Evolutionary conservation across 2,113 vertebrate genomes (phyloP), one percentile per base, ranked within the genome.

Genomic region (Pterocles gutturalis): DNA sequence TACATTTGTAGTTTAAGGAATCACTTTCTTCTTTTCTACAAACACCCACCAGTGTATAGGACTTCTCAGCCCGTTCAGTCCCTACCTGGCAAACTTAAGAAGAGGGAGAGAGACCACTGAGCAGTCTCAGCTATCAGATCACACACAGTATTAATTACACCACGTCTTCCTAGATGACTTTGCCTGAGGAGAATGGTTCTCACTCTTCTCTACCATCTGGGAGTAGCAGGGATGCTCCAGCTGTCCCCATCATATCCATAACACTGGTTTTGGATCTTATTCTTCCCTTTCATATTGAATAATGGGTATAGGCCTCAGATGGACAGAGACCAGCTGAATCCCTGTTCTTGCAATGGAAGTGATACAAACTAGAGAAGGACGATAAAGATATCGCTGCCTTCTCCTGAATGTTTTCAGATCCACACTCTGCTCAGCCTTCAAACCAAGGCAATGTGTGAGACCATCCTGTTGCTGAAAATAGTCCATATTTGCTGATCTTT

Each of bases 31-130:
- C 9, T 33, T 87, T 89, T 25, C 54, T 46, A 4, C 21, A 54
- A 45, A 28, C 3, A 49, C 13, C 17, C 60, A 77, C 20, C 33
- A 17, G 29, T 0, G 0, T 13, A 8, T 9, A 43, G 45, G 17
- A 13, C 17, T 46, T 55, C 45, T 75, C n/a, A 28, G 25, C 60
- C 54, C 25, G 5, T 28, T 57, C 48, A 38, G 29, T 13, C 6
- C 3, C 31, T 53, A 3, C n/a, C 41, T 62, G 49, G 22, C 4
- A 66, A 90, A 66, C 8, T 20, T 9, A 7, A 22, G 21, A 24
- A 33, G 25, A 53, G 7, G 11, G 33, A 48, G 16, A 20, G 18
- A 77, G 17, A 48, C 11, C 17, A 17, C 34, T 24, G 20, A 54
- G 43, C 8, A 43, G 38, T 31, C 41, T 91, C 54, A 51, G 19